Evolutionary conservation across 1,140 invertebrate genomes (phyloP), one percentile per base, ranked within the genome.

Genomic region (Apis laboriosa): DNA sequence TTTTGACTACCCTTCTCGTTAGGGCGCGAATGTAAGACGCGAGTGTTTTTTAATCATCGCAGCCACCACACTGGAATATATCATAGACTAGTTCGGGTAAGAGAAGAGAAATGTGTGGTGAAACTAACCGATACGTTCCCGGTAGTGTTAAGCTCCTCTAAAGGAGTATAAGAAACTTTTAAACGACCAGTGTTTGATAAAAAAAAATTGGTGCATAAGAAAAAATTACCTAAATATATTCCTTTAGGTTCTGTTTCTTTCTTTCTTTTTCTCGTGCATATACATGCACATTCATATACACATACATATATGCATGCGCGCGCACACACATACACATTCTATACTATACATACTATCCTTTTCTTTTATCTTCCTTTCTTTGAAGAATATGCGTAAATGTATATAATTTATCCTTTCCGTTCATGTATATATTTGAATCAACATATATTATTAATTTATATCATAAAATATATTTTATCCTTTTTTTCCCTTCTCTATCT

Each of bases 1-100:
- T 91, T 92, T 92, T 90, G 90, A 88, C 88, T 83, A 88, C 86
- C 86, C 84, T 83, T 85, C 34, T 74, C 83, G 85, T 86, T 67
- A 81, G 88, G 66, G 71, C 84, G 87, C 85, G 87, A 88, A 85
- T 84, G 88, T 77, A 61, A 80, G 60, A 86, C 82, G 87, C 78
- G 84, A 84, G 84, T 86, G 88, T 89, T 88, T 88, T 88, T 88
- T 87, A 80, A 88, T 88, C 84, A 74, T 70, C 67, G 84, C 86
- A 76, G 64, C 74, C 70, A 58, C 58, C 58, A 60, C 49, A 68
- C 66, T 49, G 55, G 61, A 56, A 80, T 74, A 79, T 80, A 80
- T n/a, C 63, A 73, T 24, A 68, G 75, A 78, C 75, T 64, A 83
- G 76, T 83, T 83, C 76, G 81, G 81, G 81, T 83, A 83, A 83